Evolutionary conservation across 2,113 vertebrate species (phyloP).

Genomic region (Odontophorus gujanensis): DNA sequence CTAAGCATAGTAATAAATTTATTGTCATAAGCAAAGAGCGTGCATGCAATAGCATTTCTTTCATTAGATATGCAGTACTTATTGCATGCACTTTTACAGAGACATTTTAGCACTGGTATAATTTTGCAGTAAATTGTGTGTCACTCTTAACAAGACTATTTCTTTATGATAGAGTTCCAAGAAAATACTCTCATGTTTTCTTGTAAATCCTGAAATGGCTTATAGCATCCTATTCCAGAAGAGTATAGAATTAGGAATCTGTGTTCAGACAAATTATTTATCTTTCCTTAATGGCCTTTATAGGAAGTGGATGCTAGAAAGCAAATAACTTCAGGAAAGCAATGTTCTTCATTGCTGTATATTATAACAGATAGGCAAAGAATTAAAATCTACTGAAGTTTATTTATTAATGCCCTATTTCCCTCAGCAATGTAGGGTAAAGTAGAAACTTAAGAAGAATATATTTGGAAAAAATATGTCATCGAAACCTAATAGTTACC

Average conservation of each 20-base stretch:
- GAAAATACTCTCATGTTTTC: conserved; percentile 56
- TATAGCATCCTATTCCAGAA: conserved; percentile 49
- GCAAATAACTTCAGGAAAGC: conserved; percentile 37
- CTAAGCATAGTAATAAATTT: conserved; percentile 62
- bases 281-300: conserved; percentile 65
- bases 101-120: conserved; percentile 58
- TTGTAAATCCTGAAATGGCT: conserved; percentile 56
- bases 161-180: conserved; percentile 56
- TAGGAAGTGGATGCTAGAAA: conserved; percentile 53
- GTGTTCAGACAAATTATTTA: conserved; percentile 64
- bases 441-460: not conserved
- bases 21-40: conserved; percentile 27
- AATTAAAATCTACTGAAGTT: not conserved
- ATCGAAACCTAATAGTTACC: not conserved
- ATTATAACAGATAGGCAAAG: not conserved
- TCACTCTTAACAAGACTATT: conserved; percentile 44
- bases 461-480: not conserved
- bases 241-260: conserved; percentile 49
- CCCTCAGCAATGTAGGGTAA: not conserved
- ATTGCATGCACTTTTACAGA: conserved; percentile 51
- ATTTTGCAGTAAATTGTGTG: conserved; percentile 53
- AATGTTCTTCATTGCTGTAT: not conserved
- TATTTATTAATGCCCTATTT: not conserved
- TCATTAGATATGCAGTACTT: conserved; percentile 66
- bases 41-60: conserved; percentile 54